A percentile compares a stretch with the other conserved stretches of the same genome.
Conservation (phyloP, 1,140 invertebrate genomes). For the Microplitis mediator region DNA sequence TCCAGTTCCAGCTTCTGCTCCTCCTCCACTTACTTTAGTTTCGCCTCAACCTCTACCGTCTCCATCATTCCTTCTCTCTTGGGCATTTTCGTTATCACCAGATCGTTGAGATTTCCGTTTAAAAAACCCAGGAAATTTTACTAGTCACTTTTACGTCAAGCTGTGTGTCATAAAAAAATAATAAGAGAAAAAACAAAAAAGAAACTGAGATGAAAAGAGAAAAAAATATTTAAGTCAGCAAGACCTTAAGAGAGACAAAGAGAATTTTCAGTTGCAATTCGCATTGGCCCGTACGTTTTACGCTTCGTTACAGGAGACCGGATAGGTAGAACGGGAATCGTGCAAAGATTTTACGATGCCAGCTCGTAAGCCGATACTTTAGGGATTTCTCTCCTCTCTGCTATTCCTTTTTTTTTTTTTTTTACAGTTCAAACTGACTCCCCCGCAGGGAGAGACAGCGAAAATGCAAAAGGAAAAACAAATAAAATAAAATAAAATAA, state of each 20-base stretch:
- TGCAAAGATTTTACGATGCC: constrained; percentile 29
- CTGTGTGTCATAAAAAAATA: neutral
- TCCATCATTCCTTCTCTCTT: neutral
- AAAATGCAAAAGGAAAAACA: neutral
- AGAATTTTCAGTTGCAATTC: constrained; percentile 4
- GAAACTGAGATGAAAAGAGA: constrained; percentile 1
- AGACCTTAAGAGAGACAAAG: neutral
- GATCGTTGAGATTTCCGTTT: neutral
- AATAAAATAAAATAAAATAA: too few species aligned
- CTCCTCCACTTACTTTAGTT: neutral
- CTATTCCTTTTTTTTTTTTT: neutral
- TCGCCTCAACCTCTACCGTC: too few species aligned
- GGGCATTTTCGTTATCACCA: constrained; percentile 3
- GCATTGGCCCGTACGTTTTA: constrained; percentile 26
- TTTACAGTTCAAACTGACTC: neutral
- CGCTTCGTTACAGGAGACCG: constrained; percentile 26
- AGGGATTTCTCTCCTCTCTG: neutral
- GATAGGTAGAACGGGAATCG: constrained; percentile 21
- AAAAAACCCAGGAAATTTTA: neutral
- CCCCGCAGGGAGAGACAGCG: neutral
- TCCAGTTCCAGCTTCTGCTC: neutral
- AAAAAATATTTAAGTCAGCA: neutral
- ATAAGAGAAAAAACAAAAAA: constrained; percentile 9
- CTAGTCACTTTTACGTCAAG: neutral
- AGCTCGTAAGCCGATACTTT: constrained; percentile 24